A percentile compares a stretch with the other conserved stretches of the same genome.
These are phyloP conservation scores for Drosophila pectinifera DNA, from an alignment of 1,140 invertebrate genomes.

Conservation along the genomic window DNA sequence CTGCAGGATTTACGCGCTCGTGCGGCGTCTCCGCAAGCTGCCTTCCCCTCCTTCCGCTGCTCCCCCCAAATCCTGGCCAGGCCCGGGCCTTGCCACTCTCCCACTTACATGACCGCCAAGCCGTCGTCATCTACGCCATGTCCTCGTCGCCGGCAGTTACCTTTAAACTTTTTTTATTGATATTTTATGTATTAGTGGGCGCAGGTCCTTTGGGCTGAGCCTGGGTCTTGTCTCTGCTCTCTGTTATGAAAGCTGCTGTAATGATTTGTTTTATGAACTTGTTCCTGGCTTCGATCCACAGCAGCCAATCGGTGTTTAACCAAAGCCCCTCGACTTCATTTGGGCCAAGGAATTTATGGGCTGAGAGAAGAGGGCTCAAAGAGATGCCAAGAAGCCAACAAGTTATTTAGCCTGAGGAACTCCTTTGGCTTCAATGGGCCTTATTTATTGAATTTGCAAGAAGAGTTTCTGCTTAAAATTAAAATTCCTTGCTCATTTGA, in stretches of 20 bases:
- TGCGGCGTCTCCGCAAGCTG: constrained; percentile 52
- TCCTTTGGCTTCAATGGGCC: neutral
- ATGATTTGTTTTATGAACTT: constrained; percentile 83
- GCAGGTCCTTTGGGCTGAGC: neutral
- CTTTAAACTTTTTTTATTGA: constrained; percentile 83
- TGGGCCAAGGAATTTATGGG: constrained; percentile 21
- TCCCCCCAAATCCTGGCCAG: neutral
- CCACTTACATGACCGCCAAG: constrained; percentile 56
- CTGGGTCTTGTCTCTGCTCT: constrained; percentile 37
- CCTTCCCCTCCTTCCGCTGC: constrained; percentile 2
- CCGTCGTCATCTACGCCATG: constrained; percentile 28
- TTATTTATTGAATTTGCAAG: neutral
- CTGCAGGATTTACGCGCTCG: constrained; percentile 79
- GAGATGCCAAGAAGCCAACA: constrained; percentile 11
- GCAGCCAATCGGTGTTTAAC: constrained; percentile 30
- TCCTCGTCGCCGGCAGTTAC: constrained; percentile 58
- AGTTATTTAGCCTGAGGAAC: constrained; percentile 2
- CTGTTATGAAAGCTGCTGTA: constrained; percentile 76
- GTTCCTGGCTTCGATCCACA: constrained; percentile 28
- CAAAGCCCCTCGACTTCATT: constrained; percentile 23
- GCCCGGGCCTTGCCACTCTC: neutral
- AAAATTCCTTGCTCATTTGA: neutral
- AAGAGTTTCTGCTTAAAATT: neutral
- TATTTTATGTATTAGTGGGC: constrained; percentile 76
- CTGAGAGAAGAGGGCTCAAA: neutral